Evolutionary conservation across 2,888 invertebrate species (phyloP).

Genomic region (Electrophaes corylata): DNA sequence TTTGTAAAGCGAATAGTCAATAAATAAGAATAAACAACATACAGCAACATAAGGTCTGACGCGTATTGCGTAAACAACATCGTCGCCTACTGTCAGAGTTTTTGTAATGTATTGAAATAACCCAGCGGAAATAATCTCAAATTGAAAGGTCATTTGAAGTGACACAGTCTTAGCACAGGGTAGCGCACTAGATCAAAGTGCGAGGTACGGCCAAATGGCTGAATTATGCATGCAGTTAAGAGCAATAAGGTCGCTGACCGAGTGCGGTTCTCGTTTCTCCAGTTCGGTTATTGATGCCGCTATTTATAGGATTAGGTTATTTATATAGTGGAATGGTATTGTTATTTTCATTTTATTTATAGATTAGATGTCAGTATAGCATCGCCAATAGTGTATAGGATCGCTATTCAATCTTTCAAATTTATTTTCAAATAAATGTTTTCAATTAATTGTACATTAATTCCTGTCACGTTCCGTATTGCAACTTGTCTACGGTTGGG

Average conservation of each 20-base stretch:
- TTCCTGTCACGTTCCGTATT: too few relatives aligned
- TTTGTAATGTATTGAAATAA: not conserved
- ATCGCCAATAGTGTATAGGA: too few relatives aligned
- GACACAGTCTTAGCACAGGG: constrained; percentile 19
- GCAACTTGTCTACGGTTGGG: too few relatives aligned
- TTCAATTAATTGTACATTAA: too few relatives aligned
- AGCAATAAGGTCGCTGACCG: constrained; percentile 37
- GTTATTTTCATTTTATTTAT: not conserved
- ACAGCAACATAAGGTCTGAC: not conserved
- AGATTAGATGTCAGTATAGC: too few relatives aligned
- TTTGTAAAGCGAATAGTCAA: not conserved
- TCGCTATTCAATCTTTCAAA: too few relatives aligned
- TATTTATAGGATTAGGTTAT: constrained; percentile 26
- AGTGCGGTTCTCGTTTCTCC: constrained; percentile 28
- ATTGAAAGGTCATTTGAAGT: not conserved
- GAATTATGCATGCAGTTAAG: constrained; percentile 40
- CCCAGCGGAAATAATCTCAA: constrained; percentile 1
- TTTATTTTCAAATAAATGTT: too few relatives aligned
- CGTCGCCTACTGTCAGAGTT: not conserved
- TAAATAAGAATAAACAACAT: not conserved
- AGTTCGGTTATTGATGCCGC: constrained; percentile 26
- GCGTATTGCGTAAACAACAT: not conserved
- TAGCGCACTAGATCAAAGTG: constrained; percentile 34
- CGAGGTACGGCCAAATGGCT: constrained; percentile 33
- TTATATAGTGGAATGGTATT: constrained; percentile 6